Evolutionary conservation across 1,140 invertebrate species (phyloP), one percentile per base, ranked within the genome.

Genomic region (Drosophila littoralis): DNA sequence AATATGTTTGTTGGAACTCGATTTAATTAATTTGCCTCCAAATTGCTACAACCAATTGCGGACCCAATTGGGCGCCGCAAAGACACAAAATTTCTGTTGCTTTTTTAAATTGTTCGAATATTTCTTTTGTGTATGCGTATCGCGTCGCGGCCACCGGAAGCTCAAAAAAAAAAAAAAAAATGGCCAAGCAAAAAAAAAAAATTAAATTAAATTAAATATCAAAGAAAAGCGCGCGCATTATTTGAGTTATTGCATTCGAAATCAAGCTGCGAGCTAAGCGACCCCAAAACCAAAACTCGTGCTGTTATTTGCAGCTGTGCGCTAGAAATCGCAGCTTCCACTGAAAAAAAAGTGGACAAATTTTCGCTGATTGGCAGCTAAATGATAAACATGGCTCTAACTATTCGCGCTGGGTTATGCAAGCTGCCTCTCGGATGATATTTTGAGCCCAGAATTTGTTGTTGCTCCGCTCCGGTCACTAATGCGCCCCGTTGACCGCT

Each of bases 401-500:
- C 2, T 35, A 28, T 55, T 28, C 61, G 35, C 36, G 17, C 7
- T 38, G 9, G 45, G 36, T 72, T 73, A 67, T 61, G 79, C 70
- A 81, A 80, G 55, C 63, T 42, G 79, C 75, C 86, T 74, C 72
- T 86, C 67, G 66, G 22, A 77, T 74, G 76, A 80, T 89, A 83
- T 89, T 86, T 88, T 86, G 83, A 86, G 83, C 84, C 83, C 68
- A 89, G 67, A 50, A 68, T 67, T 79, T 76, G 75, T 57, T 73
- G 55, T 58, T 77, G 43, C 58, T 64, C 40, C 52, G 35, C 68
- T 40, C 50, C 64, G 61, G 50, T 77, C 78, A 70, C 74, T 79
- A 85, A 85, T 85, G 81, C 81, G 57, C 78, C 58, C 9, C 58
- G 7, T 17, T 50, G 15, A 15, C 38, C 54, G 36, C 15, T 59